Percentiles rank a stretch among this genome's conserved stretches.
phyloP scores from a whole-genome alignment of 2,888 invertebrate species.

The Nephrocerus scutellatus region DNA sequence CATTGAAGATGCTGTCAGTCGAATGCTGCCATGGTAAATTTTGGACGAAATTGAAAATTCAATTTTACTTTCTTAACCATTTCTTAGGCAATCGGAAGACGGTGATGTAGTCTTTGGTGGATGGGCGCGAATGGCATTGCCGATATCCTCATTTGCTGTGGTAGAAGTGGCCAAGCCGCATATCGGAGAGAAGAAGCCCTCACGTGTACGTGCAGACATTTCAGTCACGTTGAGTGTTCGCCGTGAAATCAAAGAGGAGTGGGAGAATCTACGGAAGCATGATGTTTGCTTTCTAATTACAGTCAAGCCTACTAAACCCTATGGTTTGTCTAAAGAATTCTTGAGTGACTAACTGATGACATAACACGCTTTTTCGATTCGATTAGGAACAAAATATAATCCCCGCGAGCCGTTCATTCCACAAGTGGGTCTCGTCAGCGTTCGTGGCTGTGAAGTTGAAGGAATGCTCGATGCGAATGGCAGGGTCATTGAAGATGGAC shows the following conservation, averaged over 20 bases:
- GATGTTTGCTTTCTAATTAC: constrained; percentile 96
- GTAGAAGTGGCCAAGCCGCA: constrained; percentile 91
- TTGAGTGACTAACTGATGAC: background rate
- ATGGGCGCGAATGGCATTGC: constrained; percentile 98
- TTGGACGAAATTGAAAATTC: constrained; percentile 6
- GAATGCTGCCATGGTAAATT: constrained; percentile 93
- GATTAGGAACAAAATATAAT: constrained; percentile 73
- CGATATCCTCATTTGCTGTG: constrained; percentile 84
- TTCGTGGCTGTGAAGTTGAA: constrained; percentile 97
- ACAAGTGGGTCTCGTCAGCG: constrained; percentile 84
- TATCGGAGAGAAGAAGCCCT: constrained; percentile 90
- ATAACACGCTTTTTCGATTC: constrained; percentile 4
- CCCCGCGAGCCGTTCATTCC: constrained; percentile 79
- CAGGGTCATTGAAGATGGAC: constrained; percentile 92
- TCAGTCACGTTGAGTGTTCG: constrained; percentile 86
- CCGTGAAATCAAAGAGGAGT: constrained; percentile 87
- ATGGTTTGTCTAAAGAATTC: constrained; percentile 54
- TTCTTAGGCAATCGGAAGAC: constrained; percentile 70
- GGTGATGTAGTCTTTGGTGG: constrained; percentile 85
- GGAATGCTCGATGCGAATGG: constrained; percentile 96
- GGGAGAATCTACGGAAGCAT: constrained; percentile 94
- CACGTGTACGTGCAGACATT: constrained; percentile 91
- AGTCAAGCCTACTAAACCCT: constrained; percentile 74
- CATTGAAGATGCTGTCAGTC: constrained; percentile 92
- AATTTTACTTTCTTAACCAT: constrained; percentile 1